Percentiles rank a stretch among this genome's conserved stretches.
Evolutionary conservation across 2,113 vertebrate species (phyloP).

Genomic region (Dasyornis broadbenti): DNA sequence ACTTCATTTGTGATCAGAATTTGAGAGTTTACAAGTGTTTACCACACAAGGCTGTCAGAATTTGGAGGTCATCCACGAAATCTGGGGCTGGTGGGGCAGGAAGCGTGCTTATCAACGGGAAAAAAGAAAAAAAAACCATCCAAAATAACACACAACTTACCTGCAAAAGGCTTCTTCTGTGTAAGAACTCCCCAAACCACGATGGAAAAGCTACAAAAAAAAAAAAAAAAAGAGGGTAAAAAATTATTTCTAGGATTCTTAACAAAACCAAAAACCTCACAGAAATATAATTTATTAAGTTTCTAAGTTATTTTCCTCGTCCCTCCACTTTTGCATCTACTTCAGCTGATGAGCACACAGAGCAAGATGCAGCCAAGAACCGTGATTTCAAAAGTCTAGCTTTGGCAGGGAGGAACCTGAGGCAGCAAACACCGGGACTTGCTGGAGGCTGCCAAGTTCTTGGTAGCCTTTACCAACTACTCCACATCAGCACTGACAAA

Average conservation of each 20-base stretch:
- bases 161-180: conserved; percentile 96
- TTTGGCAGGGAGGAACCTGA: background rate
- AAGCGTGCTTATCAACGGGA: accelerated
- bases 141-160: conserved; percentile 60
- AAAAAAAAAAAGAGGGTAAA: background rate
- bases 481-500: background rate
- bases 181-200: conserved; percentile 96
- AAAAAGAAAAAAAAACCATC: background rate
- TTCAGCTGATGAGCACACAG: background rate
- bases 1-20: background rate
- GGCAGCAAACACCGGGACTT: background rate
- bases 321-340: background rate
- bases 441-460: background rate
- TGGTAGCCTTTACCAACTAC: background rate
- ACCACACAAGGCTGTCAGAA: background rate
- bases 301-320: background rate
- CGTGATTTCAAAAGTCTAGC: background rate
- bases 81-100: background rate
- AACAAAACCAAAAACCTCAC: background rate
- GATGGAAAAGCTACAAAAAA: conserved; percentile 86
- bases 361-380: background rate
- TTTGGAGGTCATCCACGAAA: background rate
- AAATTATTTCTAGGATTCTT: background rate
- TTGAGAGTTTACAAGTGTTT: background rate
- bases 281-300: background rate